A percentile compares a stretch with the other conserved stretches of the same genome.
These are phyloP conservation scores for Notocelia uddmanniana DNA, from an alignment of 2,888 invertebrate genomes.

Conservation along the genomic window DNA sequence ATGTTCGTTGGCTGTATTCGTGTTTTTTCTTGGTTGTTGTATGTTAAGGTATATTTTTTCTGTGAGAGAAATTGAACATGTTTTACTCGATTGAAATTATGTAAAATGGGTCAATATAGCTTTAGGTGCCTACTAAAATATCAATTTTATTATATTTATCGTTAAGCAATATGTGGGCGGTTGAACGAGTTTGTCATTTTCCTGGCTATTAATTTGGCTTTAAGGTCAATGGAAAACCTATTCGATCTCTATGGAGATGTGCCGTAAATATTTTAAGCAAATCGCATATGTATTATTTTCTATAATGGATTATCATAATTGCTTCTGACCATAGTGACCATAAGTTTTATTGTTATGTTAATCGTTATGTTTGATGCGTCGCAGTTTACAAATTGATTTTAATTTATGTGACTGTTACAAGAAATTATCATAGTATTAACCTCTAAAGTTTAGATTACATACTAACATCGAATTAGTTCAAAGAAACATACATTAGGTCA, in stretches of 20 bases:
- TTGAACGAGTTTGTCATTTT: slow-evolving; percentile 27
- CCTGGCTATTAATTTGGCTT: not conserved
- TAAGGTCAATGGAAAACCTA: slow-evolving; percentile 18
- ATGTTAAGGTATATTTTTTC: not conserved
- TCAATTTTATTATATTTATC: slow-evolving; percentile 21
- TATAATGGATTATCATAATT: slow-evolving; percentile 13
- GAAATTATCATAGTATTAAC: not conserved
- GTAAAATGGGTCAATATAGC: slow-evolving; percentile 8
- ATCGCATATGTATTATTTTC: slow-evolving; percentile 7
- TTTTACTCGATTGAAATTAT: slow-evolving; percentile 1
- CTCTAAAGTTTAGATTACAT: no score
- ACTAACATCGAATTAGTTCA: no score
- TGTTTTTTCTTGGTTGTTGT: not conserved
- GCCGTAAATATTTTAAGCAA: slow-evolving; percentile 11
- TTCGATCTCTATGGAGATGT: slow-evolving; percentile 20
- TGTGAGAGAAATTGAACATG: not conserved
- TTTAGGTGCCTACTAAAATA: slow-evolving; percentile 21
- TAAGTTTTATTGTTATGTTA: slow-evolving; percentile 14
- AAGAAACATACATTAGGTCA: no score
- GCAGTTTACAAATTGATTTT: not conserved
- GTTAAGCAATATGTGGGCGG: slow-evolving; percentile 22
- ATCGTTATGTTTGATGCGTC: slow-evolving; percentile 2
- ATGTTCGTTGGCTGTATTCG: not conserved
- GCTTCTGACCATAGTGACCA: slow-evolving; percentile 11
- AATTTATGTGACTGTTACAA: slow-evolving; percentile 7